A percentile compares a stretch with the other conserved stretches of the same genome.
phyloP scores from a whole-genome alignment of 2,797 vertebrate species.

The Danio kyathit region DNA sequence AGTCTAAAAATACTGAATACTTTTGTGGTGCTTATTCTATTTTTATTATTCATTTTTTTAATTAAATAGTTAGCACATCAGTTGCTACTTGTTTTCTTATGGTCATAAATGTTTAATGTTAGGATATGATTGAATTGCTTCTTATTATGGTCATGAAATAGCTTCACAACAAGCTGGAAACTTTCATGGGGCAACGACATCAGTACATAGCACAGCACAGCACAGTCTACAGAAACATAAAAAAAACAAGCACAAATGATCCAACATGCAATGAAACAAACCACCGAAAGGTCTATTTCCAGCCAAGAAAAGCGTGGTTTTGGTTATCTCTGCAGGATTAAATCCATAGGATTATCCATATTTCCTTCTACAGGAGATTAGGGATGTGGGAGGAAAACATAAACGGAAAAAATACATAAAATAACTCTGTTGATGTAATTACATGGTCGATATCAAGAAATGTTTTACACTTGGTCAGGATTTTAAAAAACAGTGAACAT shows the following conservation, averaged over 20 bases:
- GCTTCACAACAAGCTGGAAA: no score
- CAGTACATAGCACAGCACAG: no score
- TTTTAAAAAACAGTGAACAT: neutral
- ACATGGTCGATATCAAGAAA: neutral
- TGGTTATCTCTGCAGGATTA: conserved; percentile 6
- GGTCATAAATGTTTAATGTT: no score
- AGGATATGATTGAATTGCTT: no score
- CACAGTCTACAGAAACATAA: no score
- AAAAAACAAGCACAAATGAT: neutral
- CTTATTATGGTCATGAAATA: no score
- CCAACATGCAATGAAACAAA: neutral
- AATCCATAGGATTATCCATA: neutral
- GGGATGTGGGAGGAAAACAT: neutral
- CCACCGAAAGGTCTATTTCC: neutral
- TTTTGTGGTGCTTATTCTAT: no score
- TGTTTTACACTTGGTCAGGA: neutral
- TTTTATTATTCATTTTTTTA: no score
- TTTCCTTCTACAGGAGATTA: conserved; percentile 19
- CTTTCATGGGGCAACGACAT: no score
- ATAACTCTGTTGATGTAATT: neutral
- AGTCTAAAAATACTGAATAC: no score
- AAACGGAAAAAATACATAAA: neutral
- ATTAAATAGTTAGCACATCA: no score
- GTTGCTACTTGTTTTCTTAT: no score
- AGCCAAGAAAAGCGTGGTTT: neutral